Conservation (phyloP, 2,888 invertebrate genomes). For the Idaea aversata region DNA sequence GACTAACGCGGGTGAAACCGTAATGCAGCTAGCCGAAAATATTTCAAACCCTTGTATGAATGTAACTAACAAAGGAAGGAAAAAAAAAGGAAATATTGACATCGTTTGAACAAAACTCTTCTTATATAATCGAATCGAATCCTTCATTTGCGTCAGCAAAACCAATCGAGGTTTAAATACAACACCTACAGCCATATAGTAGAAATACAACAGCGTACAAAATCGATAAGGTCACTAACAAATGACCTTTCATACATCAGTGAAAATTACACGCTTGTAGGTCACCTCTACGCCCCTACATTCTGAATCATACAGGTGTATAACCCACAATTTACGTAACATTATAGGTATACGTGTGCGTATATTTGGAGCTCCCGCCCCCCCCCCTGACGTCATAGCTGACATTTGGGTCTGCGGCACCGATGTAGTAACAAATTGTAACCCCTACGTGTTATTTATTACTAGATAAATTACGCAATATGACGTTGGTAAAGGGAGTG, state of each 20-base stretch:
- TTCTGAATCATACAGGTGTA: background rate
- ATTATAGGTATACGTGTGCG: conserved; percentile 5
- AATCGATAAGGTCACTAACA: conserved; percentile 20
- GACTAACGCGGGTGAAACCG: no score
- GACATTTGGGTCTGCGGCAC: conserved; percentile 63
- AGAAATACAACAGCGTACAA: conserved; percentile 16
- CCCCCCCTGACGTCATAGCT: conserved; percentile 70
- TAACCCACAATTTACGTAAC: background rate
- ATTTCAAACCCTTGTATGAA: no score
- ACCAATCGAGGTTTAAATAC: no score
- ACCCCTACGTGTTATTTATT: conserved; percentile 18
- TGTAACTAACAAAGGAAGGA: no score
- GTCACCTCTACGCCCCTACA: conserved; percentile 15
- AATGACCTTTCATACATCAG: conserved; percentile 27
- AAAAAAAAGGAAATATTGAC: no score
- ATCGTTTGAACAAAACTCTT: background rate
- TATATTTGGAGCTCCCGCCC: conserved; percentile 65
- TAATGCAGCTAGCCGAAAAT: no score
- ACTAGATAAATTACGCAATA: conserved; percentile 12
- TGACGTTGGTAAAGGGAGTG: conserved; percentile 3
- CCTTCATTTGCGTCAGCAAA: background rate
- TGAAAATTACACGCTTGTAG: conserved; percentile 25
- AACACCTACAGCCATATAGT: conserved; percentile 10
- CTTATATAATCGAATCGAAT: background rate
- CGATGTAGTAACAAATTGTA: conserved; percentile 18